phyloP scores from a whole-genome alignment of 2,888 invertebrate genomes.

The Parnassius glacialis region DNA sequence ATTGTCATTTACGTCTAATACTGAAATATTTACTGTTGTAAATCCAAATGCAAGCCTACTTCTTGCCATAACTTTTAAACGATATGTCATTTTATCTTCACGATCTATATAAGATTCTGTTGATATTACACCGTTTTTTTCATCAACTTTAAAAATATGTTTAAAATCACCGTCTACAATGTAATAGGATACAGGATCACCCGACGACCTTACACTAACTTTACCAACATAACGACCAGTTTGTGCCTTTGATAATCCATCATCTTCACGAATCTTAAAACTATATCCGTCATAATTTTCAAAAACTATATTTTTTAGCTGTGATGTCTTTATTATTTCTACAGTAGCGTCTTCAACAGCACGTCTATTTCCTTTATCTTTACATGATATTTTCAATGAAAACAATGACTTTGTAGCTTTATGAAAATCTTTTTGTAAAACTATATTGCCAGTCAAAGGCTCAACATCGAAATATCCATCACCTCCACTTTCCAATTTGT shows the following conservation, averaged over 20 bases:
- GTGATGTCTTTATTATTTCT: slow-evolving; percentile 88
- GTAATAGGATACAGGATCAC: slow-evolving; percentile 85
- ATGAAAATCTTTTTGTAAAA: slow-evolving; percentile 84
- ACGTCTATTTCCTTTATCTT: slow-evolving; percentile 88
- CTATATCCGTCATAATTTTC: slow-evolving; percentile 88
- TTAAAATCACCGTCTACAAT: slow-evolving; percentile 91
- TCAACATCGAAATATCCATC: slow-evolving; percentile 91
- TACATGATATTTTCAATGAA: slow-evolving; percentile 88
- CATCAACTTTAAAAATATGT: slow-evolving; percentile 89
- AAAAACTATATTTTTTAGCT: slow-evolving; percentile 87
- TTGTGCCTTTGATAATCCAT: slow-evolving; percentile 81
- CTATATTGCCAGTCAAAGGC: slow-evolving; percentile 87
- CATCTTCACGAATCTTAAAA: slow-evolving; percentile 92
- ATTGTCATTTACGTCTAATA: slow-evolving; percentile 95
- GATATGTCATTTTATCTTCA: slow-evolving; percentile 88
- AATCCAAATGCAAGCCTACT: slow-evolving; percentile 88
- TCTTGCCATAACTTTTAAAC: slow-evolving; percentile 89
- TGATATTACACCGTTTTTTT: slow-evolving; percentile 87
- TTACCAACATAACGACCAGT: slow-evolving; percentile 88
- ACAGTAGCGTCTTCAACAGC: slow-evolving; percentile 88
- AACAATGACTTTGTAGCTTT: slow-evolving; percentile 85
- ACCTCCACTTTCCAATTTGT: slow-evolving; percentile 88
- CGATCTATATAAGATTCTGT: slow-evolving; percentile 91
- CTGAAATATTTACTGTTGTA: slow-evolving; percentile 88
- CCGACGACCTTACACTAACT: slow-evolving; percentile 83